These are phyloP conservation scores for Argyresthia albistria DNA, from an alignment of 2,888 invertebrate genomes.

Conservation along the genomic window DNA sequence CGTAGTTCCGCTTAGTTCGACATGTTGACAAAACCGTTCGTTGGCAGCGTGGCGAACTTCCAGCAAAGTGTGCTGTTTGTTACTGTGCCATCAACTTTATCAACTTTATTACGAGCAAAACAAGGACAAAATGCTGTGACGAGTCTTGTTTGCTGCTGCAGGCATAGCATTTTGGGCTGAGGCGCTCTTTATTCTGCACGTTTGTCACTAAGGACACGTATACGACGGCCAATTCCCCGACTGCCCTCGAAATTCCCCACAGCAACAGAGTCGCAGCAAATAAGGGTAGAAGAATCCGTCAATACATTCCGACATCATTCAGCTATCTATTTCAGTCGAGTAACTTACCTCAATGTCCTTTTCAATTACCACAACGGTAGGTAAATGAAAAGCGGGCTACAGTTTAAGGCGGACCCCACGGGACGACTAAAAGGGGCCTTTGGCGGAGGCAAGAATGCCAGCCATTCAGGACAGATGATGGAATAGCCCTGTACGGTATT, in stretches of 20 bases:
- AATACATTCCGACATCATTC: background rate
- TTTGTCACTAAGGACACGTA: too few relatives aligned
- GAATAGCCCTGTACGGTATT: constrained; percentile 50
- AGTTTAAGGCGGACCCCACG: constrained; percentile 44
- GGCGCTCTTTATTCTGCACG: too few relatives aligned
- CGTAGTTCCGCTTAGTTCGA: background rate
- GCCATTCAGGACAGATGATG: constrained; percentile 51
- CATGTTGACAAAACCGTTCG: background rate
- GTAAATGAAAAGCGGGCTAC: constrained; percentile 51
- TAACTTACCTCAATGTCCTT: constrained; percentile 49
- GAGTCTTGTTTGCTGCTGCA: too few relatives aligned
- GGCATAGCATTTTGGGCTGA: too few relatives aligned
- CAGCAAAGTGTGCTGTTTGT: too few relatives aligned
- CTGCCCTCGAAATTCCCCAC: too few relatives aligned
- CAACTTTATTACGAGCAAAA: too few relatives aligned
- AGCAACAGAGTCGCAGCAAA: too few relatives aligned
- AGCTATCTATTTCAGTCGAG: constrained; percentile 48
- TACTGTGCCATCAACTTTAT: too few relatives aligned
- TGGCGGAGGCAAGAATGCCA: constrained; percentile 37
- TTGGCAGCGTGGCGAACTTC: too few relatives aligned
- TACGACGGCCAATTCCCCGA: too few relatives aligned
- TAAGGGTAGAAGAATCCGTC: background rate
- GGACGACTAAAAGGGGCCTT: constrained; percentile 37
- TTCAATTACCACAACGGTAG: constrained; percentile 58
- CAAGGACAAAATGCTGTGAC: too few relatives aligned